These are phyloP conservation scores for Argya squamiceps DNA, from an alignment of 2,797 vertebrate genomes.

Conservation along the genomic window DNA sequence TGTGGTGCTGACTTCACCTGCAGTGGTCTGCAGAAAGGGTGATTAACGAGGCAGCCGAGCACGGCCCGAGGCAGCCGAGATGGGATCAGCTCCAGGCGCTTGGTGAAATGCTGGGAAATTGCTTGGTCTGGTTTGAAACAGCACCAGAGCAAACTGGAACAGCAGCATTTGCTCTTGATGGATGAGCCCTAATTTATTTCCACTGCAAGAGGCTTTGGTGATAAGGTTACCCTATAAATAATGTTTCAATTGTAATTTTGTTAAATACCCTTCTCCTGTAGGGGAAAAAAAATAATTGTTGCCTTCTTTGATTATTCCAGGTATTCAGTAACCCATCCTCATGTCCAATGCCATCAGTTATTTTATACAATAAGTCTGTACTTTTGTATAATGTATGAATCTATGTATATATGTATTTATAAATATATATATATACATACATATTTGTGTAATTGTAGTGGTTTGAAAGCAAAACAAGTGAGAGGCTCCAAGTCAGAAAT, in stretches of 20 bases:
- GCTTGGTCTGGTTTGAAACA: neutral
- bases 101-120: neutral
- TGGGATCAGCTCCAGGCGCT: neutral
- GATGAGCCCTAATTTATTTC: conserved; percentile 20
- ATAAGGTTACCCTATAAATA: neutral
- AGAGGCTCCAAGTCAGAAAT: no score
- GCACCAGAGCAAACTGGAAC: neutral
- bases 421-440: no score
- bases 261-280: neutral
- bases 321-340: neutral
- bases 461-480: no score
- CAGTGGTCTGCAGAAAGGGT: neutral
- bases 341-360: neutral
- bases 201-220: neutral
- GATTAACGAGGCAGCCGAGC: neutral
- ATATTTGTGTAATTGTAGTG: neutral
- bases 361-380: neutral
- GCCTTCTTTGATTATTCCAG: neutral
- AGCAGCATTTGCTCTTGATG: neutral
- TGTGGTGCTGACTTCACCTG: neutral
- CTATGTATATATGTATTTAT: accelerated
- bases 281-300: neutral
- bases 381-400: neutral
- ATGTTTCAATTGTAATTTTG: neutral
- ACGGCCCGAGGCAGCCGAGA: neutral